Base-by-base conservation (phyloP, 2,888 invertebrate species). In the Tricholauxania praeusta region DNA sequence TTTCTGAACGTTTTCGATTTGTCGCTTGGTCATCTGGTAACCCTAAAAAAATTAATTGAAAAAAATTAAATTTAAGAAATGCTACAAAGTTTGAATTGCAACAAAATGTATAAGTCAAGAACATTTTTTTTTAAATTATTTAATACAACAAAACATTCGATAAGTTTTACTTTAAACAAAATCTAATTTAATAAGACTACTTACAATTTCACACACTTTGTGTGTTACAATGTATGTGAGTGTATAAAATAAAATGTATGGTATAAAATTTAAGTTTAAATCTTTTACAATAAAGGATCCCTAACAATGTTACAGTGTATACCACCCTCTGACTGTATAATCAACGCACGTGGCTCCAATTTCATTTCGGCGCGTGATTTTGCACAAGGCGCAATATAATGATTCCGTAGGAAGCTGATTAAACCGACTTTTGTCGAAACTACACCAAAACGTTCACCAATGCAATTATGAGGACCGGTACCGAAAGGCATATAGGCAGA, bases 381-480 rank as follows among this genome's bases (percentile, higher is more conserved):
- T 0, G 76, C 76, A 22, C 79, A 80, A 3, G 72, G 62, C 8
- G 69, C 71, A 3, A 84, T 80, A 64, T 71, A 78, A 72, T 82
- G 82, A 68, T 82, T 82, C 17, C 73, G 78, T 19, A 83, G 75
- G 52, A 83, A 80, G 52, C 80, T 78, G 0, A 83, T 65, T 0
- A 84, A 51, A 2, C 83, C 83, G 17, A 82, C 72, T 67, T 81
- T 82, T 0, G 79, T 75, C 71, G 82, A 80, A 5, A 83, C 55
- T 6, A 81, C 10, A 6, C 79, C 84, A 55, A 84, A 79, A 60
- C 84, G 79, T 74, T 81, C 80, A 6, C 82, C 83, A 68, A 84
- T 80, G 55, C 83, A 84, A 64, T 79, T 80, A 32, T 80, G 81
- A 1, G 81, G 80, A 1, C 8, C 12, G 19, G 15, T 19, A 53